Evolutionary conservation across 2,888 invertebrate genomes (phyloP), one percentile per base, ranked within the genome.

Genomic region (Ptychoptera contaminata): DNA sequence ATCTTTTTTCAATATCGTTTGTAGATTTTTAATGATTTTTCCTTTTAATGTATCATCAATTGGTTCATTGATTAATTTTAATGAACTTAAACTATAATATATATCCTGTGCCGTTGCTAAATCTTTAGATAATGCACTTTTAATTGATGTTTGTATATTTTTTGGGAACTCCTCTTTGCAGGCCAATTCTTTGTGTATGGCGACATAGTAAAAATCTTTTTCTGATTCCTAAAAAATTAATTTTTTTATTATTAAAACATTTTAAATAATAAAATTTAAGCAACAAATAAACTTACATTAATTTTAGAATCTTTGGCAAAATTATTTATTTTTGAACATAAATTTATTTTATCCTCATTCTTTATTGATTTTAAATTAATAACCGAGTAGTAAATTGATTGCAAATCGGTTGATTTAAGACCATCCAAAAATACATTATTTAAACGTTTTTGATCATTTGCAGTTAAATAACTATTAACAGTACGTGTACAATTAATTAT

Each of bases 1-100:
- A 66, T 93, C 92, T 55, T 83, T 84, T 60, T 88, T 91, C 48
- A 93, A 64, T 49, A 79, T 68, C 47, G 79, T 77, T 56, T 84
- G 77, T 32, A 92, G 65, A 50, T 77, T 74, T 60, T 82, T 82
- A 2, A 77, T 69, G 16, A 83, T 68, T 60, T 83, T 85, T 16
- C 74, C 70, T 38, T 74, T 72, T 56, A 82, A 81, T 16, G 75
- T 71, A 37, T 75, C 73, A 54, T 79, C 78, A 47, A 79, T 58
- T 4, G 73, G 65, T 51, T 80, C 75, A 1, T 80, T 81, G 0
- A 90, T 59, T 30, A 77, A 72, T 51, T 75, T 76, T 42, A 85
- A 64, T 0, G 82, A 71, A 53, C 74, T 77, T 11, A 82, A 71
- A 9, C 84, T 82, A 65, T 82, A 76, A 58, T 79, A 86, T 30